Conservation (phyloP, 92 coral and sea anemone genomes). For the Zoanthus sociatus region DNA sequence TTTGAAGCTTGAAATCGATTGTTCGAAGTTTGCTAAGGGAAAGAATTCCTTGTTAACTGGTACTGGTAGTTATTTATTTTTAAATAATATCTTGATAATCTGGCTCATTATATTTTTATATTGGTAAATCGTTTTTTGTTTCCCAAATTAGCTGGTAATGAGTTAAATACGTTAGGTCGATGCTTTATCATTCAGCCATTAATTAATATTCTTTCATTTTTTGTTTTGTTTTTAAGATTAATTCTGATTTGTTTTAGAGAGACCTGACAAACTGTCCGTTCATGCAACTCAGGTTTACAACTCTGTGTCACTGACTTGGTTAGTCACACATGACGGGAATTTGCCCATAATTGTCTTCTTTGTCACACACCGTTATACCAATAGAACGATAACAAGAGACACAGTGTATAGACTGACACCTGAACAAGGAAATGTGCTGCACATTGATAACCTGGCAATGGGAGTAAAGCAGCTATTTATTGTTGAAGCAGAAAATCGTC, state of each 20-base stretch:
- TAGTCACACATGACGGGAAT: background rate
- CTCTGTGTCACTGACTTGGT: background rate
- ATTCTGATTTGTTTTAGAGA: background rate
- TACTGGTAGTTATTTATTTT: too few species aligned
- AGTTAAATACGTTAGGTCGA: too few species aligned
- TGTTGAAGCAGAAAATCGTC: background rate
- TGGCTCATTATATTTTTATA: too few species aligned
- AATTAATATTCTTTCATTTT: background rate
- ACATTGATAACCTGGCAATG: background rate
- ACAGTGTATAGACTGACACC: background rate
- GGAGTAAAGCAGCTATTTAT: background rate
- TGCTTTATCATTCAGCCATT: too few species aligned
- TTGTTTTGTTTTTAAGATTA: background rate
- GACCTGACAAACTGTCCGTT: background rate
- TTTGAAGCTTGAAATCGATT: too few species aligned
- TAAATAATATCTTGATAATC: too few species aligned
- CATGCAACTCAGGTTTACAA: background rate
- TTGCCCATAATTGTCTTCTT: background rate
- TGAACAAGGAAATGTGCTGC: background rate
- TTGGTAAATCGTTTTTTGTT: too few species aligned
- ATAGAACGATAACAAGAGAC: background rate
- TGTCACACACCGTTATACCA: background rate
- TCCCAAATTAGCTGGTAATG: too few species aligned
- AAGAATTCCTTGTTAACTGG: too few species aligned
- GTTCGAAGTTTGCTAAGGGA: too few species aligned